Percentiles rank a stretch among this genome's conserved stretches.
Evolutionary conservation across 2,113 vertebrate species (phyloP).

Genomic region (Tringa solitaria): DNA sequence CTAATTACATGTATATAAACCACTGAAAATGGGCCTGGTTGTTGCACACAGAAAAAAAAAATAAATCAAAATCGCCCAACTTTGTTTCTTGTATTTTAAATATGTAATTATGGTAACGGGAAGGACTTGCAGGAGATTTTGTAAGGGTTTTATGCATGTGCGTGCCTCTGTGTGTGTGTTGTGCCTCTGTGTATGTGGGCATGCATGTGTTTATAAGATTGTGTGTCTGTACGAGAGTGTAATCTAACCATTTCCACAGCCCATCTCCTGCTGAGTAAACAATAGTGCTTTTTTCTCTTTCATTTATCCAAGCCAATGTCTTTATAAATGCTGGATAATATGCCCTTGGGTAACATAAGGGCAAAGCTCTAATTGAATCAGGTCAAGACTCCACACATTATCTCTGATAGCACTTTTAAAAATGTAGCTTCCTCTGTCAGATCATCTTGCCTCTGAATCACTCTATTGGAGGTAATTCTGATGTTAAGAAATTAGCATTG

Average conservation of each 20-base stretch:
- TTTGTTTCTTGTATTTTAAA: slow-evolving; percentile 50
- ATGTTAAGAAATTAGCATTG: slow-evolving; percentile 35
- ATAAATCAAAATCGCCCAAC: slow-evolving; percentile 16
- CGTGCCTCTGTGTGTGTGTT: not conserved
- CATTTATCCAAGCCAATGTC: slow-evolving; percentile 47
- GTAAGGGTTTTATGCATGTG: not conserved
- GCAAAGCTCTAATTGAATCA: slow-evolving; percentile 60
- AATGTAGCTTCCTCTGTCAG: slow-evolving; percentile 56
- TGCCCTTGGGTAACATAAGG: slow-evolving; percentile 44
- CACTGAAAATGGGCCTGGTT: slow-evolving; percentile 38
- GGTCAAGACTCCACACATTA: slow-evolving; percentile 59
- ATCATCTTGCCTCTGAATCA: slow-evolving; percentile 46
- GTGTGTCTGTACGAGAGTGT: not conserved
- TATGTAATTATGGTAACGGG: not conserved
- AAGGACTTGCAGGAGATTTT: slow-evolving; percentile 7
- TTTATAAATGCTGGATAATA: slow-evolving; percentile 67
- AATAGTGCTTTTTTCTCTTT: slow-evolving; percentile 33
- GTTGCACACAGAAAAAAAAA: slow-evolving; percentile 32
- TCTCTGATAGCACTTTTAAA: slow-evolving; percentile 59
- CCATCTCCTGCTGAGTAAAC: slow-evolving; percentile 59
- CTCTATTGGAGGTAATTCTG: slow-evolving; percentile 36
- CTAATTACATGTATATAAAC: slow-evolving; percentile 76
- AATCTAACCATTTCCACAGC: slow-evolving; percentile 54
- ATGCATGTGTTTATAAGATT: not conserved
- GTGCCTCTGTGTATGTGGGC: not conserved